These are phyloP conservation scores for Amorpha juglandis DNA, from an alignment of 2,888 invertebrate species.

Conservation along the genomic window DNA sequence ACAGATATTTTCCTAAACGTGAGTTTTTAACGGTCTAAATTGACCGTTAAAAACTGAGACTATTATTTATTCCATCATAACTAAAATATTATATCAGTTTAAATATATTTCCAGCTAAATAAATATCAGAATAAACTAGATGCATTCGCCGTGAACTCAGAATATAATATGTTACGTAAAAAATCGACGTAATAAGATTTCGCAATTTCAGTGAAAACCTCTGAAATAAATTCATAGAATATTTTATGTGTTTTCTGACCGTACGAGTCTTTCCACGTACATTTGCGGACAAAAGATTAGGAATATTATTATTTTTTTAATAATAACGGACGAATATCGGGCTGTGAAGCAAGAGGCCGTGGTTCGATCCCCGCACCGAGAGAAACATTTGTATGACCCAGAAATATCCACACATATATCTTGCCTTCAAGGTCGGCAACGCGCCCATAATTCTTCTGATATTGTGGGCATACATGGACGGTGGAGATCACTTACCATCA, in stretches of 20 bases:
- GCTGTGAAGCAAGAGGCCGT: no score
- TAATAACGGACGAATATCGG: no score
- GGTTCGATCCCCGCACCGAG: no score
- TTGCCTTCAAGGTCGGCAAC: no score
- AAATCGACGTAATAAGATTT: constrained; percentile 22
- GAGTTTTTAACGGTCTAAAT: no score
- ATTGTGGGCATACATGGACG: no score
- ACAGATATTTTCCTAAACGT: no score
- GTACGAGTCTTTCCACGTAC: constrained; percentile 58
- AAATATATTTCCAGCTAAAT: background rate
- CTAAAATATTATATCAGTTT: constrained; percentile 12
- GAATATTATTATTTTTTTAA: background rate
- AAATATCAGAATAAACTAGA: constrained; percentile 1
- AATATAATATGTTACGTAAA: constrained; percentile 23
- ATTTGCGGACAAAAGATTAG: constrained; percentile 48
- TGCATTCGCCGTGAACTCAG: background rate
- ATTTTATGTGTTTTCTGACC: constrained; percentile 83
- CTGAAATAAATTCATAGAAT: constrained; percentile 82
- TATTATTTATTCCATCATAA: background rate
- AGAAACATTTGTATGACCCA: no score
- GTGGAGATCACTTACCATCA: no score
- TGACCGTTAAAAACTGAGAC: no score
- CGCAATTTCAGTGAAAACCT: constrained; percentile 59
- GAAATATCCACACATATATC: no score
- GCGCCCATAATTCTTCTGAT: no score